Evolutionary conservation across 1,140 invertebrate species (phyloP), one percentile per base, ranked within the genome.

Genomic region (Ridgeia piscesae): DNA sequence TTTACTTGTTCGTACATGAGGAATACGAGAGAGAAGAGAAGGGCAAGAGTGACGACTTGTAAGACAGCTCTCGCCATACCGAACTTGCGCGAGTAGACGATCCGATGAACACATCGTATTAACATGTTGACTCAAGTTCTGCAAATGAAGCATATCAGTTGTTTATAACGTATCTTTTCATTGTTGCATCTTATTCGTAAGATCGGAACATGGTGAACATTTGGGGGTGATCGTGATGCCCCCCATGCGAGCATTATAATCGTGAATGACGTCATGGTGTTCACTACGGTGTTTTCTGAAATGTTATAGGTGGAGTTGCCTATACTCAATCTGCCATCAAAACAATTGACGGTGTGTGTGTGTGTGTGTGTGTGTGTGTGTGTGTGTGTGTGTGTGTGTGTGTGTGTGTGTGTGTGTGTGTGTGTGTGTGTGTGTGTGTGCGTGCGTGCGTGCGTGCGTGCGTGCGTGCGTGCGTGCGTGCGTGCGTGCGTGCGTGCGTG

Each of bases 321-420:
- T n/a, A n/a, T n/a, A n/a, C n/a, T n/a, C n/a, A n/a, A n/a, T n/a
- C n/a, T n/a, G n/a, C n/a, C n/a, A n/a, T n/a, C n/a, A n/a, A n/a
- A n/a, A n/a, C n/a, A 50, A 50, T 8, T 8, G 58, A 9, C 17
- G 58, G 11, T 9, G 6, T 77, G 58, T 77, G 58, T 21, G 58
- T 90, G 89, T 89, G 89, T 89, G 89, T 89, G 89, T 89, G 89
- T 35, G 89, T 89, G 89, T 89, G 89, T 89, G 89, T 89, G 89
- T 89, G 89, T 89, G 89, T 89, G 89, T 89, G 89, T 89, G 89
- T 89, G 89, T 89, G 89, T 89, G 89, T 89, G 89, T 89, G 89
- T 89, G 89, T 89, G 89, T 89, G 89, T 89, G 89, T 89, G 89
- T 89, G 89, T 89, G 89, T 89, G 89, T 89, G 89, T 89, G 89